These are phyloP conservation scores for Pangasius macronema DNA, from an alignment of 2,797 vertebrate genomes.

Conservation along the genomic window DNA sequence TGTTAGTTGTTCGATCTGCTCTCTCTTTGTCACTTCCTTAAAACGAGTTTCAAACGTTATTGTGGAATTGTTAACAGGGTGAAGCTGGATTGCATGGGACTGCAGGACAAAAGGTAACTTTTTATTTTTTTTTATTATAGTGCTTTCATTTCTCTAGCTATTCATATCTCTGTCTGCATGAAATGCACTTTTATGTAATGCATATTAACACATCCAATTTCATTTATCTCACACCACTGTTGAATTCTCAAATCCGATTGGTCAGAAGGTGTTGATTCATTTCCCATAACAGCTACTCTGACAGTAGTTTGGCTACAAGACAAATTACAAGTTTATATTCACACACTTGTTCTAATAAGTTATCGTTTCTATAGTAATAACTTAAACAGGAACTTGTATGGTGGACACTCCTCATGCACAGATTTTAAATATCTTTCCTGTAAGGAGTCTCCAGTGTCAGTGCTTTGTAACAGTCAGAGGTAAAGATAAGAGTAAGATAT, in stretches of 20 bases:
- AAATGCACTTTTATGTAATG: background rate
- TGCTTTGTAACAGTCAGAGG: background rate
- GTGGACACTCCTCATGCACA: background rate
- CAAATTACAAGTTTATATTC: background rate
- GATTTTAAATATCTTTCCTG: background rate
- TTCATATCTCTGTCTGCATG: background rate
- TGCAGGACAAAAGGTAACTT: constrained; percentile 81
- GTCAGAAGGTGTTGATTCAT: background rate
- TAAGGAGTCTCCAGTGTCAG: background rate
- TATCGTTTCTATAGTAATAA: background rate
- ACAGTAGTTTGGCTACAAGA: background rate
- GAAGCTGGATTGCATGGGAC: constrained; percentile 77
- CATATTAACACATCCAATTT: background rate
- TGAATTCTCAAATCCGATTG: background rate
- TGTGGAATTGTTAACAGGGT: constrained; percentile 77
- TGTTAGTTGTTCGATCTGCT: background rate
- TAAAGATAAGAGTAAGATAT: no score
- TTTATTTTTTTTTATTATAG: no score
- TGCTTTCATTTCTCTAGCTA: background rate
- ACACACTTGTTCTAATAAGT: background rate
- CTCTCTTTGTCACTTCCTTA: background rate
- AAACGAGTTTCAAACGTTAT: background rate
- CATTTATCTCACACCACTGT: background rate
- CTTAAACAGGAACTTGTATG: background rate
- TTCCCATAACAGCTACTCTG: background rate